A percentile compares a stretch with the other conserved stretches of the same genome.
phyloP scores from a whole-genome alignment of 2,113 vertebrate species.

The Ammodytes dubius region DNA sequence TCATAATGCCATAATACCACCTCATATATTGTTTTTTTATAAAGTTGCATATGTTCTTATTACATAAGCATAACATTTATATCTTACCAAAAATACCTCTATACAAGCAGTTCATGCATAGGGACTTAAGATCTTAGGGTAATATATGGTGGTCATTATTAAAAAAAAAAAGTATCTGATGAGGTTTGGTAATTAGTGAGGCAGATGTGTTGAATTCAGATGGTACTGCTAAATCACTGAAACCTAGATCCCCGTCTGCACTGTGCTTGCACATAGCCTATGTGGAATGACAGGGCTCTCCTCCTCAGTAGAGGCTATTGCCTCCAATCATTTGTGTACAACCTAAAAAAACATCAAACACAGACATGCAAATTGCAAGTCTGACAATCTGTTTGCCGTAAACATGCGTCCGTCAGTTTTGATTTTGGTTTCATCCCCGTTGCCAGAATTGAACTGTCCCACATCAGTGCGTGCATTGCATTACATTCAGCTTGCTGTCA shows the following conservation, averaged over 20 bases:
- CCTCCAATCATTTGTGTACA: slow-evolving; percentile 6
- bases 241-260: neutral
- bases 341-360: slow-evolving; percentile 26
- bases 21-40: neutral
- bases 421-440: slow-evolving; percentile 24
- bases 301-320: slow-evolving; percentile 11
- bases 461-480: slow-evolving; percentile 46
- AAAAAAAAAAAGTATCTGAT: neutral
- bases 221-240: neutral
- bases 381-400: slow-evolving; percentile 19
- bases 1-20: neutral
- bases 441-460: slow-evolving; percentile 51
- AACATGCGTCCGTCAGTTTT: slow-evolving; percentile 42
- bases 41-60: neutral
- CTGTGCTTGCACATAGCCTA: slow-evolving; percentile 1
- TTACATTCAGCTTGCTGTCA: slow-evolving; percentile 43
- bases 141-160: neutral
- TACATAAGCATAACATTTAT: neutral
- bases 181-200: slow-evolving; percentile 7
- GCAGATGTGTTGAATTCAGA: neutral
- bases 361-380: slow-evolving; percentile 15
- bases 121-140: neutral
- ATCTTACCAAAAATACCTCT: neutral
- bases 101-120: neutral
- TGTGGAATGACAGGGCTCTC: slow-evolving; percentile 1